phyloP scores from a whole-genome alignment of 2,113 vertebrate genomes.

The Bos javanicus region DNA sequence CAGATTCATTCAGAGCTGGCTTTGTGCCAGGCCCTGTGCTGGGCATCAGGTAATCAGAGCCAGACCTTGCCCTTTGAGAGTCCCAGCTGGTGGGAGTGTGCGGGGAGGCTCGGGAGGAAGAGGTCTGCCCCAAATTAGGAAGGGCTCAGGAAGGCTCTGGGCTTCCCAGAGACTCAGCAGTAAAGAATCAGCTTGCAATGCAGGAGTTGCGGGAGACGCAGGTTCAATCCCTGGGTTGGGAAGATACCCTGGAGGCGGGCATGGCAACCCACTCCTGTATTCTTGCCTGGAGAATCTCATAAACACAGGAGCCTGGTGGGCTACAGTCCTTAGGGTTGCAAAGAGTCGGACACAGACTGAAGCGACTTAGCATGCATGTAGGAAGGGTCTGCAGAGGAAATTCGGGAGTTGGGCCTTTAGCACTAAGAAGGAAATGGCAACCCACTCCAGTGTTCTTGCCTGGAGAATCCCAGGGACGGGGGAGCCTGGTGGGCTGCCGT shows the following conservation, averaged over 20 bases:
- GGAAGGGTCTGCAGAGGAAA: background rate
- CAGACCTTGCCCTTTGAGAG: background rate
- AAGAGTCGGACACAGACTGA: background rate
- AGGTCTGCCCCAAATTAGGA: background rate
- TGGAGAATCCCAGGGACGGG: too few species aligned
- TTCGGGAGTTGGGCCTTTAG: background rate
- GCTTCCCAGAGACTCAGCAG: background rate
- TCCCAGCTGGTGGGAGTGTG: too few species aligned
- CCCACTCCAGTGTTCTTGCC: too few species aligned
- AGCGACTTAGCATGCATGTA: accelerated
- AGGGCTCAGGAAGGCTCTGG: background rate
- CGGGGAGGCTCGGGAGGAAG: background rate
- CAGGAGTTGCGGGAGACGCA: background rate
- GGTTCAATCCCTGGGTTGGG: background rate
- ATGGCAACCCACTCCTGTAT: background rate
- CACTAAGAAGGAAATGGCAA: too few species aligned
- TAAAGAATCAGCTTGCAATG: background rate
- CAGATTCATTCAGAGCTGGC: background rate
- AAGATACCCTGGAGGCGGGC: background rate
- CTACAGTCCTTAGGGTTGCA: background rate
- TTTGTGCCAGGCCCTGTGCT: background rate
- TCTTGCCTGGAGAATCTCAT: background rate
- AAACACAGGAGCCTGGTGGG: background rate
- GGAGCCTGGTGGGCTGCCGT: too few species aligned
- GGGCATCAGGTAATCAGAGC: background rate